Percentiles rank a stretch among this genome's conserved stretches.
These are phyloP conservation scores for Alitta virens DNA, from an alignment of 2,888 invertebrate genomes.

Conservation along the genomic window DNA sequence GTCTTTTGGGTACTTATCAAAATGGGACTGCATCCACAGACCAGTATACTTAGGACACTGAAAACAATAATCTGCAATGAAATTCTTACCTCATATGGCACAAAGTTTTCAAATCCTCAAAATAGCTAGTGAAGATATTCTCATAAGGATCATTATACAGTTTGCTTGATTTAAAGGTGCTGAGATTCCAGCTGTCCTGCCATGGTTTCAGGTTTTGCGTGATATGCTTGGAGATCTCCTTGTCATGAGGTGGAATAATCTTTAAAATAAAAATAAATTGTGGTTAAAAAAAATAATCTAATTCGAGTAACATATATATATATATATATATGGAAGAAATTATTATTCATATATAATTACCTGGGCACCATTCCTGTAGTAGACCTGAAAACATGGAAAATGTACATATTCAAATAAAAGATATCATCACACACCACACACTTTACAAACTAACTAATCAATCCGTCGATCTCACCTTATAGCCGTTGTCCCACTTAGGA, in stretches of 20 bases:
- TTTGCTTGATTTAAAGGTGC: constrained; percentile 53
- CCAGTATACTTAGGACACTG: too few relatives aligned
- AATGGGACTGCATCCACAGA: too few relatives aligned
- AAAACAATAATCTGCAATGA: too few relatives aligned
- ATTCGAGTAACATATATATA: too few relatives aligned
- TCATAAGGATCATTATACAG: constrained; percentile 70
- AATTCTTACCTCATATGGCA: constrained; percentile 38
- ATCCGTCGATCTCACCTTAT: constrained; percentile 68
- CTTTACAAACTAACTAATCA: too few relatives aligned
- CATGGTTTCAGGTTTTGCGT: constrained; percentile 74
- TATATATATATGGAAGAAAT: too few relatives aligned
- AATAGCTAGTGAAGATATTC: constrained; percentile 70
- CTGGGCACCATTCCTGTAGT: constrained; percentile 90
- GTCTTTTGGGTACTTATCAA: too few relatives aligned
- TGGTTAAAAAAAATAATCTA: too few relatives aligned
- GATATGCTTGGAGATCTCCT: constrained; percentile 78
- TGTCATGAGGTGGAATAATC: constrained; percentile 89
- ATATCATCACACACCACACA: too few relatives aligned
- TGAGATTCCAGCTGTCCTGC: constrained; percentile 75
- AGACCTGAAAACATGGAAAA: constrained; percentile 64
- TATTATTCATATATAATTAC: too few relatives aligned
- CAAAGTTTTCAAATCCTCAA: constrained; percentile 50
- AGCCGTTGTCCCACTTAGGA: constrained; percentile 93
- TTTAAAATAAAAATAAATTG: too few relatives aligned
- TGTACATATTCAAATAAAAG: too few relatives aligned